Evolutionary conservation across 2,113 vertebrate species (phyloP).

Genomic region (Aegypius monachus): DNA sequence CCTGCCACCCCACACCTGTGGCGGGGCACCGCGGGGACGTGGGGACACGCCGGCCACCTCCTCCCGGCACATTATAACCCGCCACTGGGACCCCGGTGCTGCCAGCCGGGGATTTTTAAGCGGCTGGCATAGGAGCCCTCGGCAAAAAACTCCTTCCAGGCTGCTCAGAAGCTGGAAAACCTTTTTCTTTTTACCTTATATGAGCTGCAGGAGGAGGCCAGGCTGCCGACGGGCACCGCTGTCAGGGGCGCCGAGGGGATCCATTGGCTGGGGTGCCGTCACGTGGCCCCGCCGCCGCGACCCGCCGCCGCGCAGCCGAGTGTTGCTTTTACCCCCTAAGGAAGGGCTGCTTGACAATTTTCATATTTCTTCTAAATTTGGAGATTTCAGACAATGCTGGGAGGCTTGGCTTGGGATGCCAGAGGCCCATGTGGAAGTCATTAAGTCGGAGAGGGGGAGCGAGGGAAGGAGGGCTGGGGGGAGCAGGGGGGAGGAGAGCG

Average conservation of each 20-base stretch:
- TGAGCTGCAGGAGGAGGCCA: constrained; percentile 81
- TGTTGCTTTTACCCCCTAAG: constrained; percentile 85
- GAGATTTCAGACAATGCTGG: constrained; percentile 89
- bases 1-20: not conserved
- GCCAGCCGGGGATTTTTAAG: constrained; percentile 63
- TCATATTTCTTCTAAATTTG: constrained; percentile 99
- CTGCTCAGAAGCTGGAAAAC: constrained; percentile 71
- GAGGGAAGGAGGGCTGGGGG: constrained; percentile 53
- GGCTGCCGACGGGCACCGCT: constrained; percentile 68
- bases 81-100: not conserved
- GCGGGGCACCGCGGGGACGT: not conserved
- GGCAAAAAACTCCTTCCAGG: constrained; percentile 42
- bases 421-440: constrained; percentile 88
- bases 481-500: constrained; percentile 48
- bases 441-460: constrained; percentile 74
- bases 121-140: constrained; percentile 41
- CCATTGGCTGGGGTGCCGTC: constrained; percentile 79
- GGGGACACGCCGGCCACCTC: not conserved
- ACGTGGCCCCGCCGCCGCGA: constrained; percentile 74
- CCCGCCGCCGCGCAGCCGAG: constrained; percentile 75
- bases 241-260: constrained; percentile 67
- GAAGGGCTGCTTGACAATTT: constrained; percentile 88
- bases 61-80: not conserved
- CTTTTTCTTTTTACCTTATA: constrained; percentile 91
- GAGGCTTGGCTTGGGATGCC: constrained; percentile 79